These are phyloP conservation scores for Eulithis prunata DNA, from an alignment of 2,888 invertebrate genomes.

Conservation along the genomic window DNA sequence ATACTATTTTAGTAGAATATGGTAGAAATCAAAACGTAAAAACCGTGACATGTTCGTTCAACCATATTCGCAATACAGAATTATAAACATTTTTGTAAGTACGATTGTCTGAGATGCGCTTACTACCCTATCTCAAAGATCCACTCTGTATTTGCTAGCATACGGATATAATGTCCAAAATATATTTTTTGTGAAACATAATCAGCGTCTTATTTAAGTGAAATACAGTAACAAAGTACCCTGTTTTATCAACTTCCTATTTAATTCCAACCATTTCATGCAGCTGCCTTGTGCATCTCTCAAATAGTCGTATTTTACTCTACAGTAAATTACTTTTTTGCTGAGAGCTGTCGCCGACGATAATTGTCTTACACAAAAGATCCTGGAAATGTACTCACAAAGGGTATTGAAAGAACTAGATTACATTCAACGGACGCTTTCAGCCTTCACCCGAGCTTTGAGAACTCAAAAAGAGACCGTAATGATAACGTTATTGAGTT, in stretches of 20 bases:
- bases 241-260: conserved; percentile 11
- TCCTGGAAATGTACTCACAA: conserved; percentile 70
- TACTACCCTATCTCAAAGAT: too few relatives aligned
- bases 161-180: too few relatives aligned
- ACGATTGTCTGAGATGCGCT: too few relatives aligned
- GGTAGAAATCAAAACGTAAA: too few relatives aligned
- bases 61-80: too few relatives aligned
- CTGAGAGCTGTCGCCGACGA: conserved; percentile 64
- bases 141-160: too few relatives aligned
- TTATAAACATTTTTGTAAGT: too few relatives aligned
- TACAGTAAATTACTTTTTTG: conserved; percentile 68
- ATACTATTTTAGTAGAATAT: too few relatives aligned
- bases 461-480: conserved; percentile 28
- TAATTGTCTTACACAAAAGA: conserved; percentile 79
- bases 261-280: conserved; percentile 25
- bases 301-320: conserved; percentile 52
- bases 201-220: too few relatives aligned
- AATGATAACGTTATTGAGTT: conserved; percentile 26
- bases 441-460: conserved; percentile 22
- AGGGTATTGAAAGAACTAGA: conserved; percentile 77
- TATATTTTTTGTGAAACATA: too few relatives aligned
- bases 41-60: too few relatives aligned
- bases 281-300: conserved; percentile 40
- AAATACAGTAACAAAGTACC: neutral
- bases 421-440: conserved; percentile 59